Base-by-base conservation (phyloP, 2,888 invertebrate species). In the Lepidochrysops patricia region DNA sequence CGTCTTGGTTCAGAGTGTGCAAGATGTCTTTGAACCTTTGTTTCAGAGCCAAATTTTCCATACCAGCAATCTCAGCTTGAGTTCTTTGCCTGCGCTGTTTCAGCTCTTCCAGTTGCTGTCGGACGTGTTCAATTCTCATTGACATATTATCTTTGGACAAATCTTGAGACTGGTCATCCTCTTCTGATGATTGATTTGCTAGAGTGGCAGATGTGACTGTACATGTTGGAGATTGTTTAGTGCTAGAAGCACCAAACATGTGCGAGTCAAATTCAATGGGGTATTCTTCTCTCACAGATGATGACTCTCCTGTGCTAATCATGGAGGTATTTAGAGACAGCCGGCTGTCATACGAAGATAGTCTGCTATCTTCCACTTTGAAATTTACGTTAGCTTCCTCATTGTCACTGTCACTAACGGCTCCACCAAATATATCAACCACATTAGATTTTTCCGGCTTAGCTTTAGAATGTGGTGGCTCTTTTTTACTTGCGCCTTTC, bases 341-440 rank as follows among this genome's bases (percentile, higher is more conserved):
- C 58, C 92, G 91, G 67, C 94, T 94, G 68, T 95, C 95, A 66
- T 93, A 94, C 0, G 91, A 93, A 0, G 95, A 94, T 61, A 95
- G 87, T 52, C 92, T 91, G 66, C 95, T 95, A 69, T 96, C 96
- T 70, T 96, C 96, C 66, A 96, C 87, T 73, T 96, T 96, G 2
- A 94, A 93, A 79, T 94, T 94, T 23, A 93, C 91, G 71, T 93
- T 93, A 63, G 95, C 95, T 67, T 97, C 97, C 60, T 94, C 94
- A 54, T 88, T 79, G 64, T 96, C 96, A 35, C 97, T 97, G 69
- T 97, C 97, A 72, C 97, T 97, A 0, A 98, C 94, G 29, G 96
- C 94, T 66, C 96, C 97, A 29, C 98, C 98, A 85, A 98, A 98
- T 73, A 97, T 96, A 69, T 97, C 97, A 50, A 84, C 83, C 57